A percentile compares a stretch with the other conserved stretches of the same genome.
phyloP scores from a whole-genome alignment of 2,797 vertebrate genomes.

The Lutjanus argentimaculatus region DNA sequence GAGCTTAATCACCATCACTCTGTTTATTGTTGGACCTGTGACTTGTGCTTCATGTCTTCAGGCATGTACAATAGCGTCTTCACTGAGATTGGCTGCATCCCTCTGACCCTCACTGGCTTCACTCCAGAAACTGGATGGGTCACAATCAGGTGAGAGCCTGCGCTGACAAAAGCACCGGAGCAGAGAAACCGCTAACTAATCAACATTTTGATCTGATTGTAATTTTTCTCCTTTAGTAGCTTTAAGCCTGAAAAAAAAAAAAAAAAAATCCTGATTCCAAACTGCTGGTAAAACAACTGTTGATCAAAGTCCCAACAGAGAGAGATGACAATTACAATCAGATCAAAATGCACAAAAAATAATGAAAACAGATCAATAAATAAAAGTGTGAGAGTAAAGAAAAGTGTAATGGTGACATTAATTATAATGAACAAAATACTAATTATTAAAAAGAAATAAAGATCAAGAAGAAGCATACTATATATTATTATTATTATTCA shows the following conservation, averaged over 20 bases:
- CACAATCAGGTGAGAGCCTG: slow-evolving; percentile 57
- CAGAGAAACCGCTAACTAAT: not conserved
- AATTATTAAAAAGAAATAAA: no score
- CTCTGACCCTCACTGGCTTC: slow-evolving; percentile 32
- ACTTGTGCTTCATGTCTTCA: slow-evolving; percentile 36
- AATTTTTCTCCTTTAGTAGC: no score
- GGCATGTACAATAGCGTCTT: slow-evolving; percentile 40
- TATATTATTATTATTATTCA: no score
- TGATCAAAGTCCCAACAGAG: no score
- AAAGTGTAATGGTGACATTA: no score
- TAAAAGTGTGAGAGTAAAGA: not conserved
- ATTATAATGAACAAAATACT: no score
- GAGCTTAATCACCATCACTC: not conserved
- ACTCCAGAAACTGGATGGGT: slow-evolving; percentile 53
- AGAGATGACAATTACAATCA: not conserved
- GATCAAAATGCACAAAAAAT: not conserved
- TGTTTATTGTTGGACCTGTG: not conserved
- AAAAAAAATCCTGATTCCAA: no score
- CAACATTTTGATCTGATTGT: no score
- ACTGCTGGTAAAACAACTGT: no score
- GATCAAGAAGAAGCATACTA: no score
- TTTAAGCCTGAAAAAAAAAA: no score
- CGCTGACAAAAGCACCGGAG: not conserved
- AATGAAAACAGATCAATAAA: not conserved
- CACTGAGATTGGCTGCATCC: slow-evolving; percentile 72